Evolutionary conservation across 2,797 vertebrate species (phyloP).

Genomic region (Melopsittacus undulatus): DNA sequence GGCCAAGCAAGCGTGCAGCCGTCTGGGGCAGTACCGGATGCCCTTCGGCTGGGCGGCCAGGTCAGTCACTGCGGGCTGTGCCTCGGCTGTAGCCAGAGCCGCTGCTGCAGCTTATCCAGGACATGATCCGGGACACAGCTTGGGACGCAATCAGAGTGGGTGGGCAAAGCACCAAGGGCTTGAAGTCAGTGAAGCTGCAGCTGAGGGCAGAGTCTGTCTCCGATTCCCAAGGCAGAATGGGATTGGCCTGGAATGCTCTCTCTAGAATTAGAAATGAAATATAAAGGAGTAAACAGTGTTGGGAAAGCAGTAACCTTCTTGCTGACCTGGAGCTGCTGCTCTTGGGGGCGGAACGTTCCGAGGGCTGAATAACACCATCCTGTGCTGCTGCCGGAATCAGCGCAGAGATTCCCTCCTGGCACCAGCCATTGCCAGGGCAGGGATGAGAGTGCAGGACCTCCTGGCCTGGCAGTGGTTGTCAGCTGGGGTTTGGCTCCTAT

Average conservation of each 20-base stretch:
- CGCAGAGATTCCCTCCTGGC: background rate
- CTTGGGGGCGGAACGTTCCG: background rate
- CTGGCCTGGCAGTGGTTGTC: background rate
- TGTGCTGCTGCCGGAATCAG: rapidly evolving
- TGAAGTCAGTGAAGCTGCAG: background rate
- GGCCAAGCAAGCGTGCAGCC: slow-evolving; percentile 93
- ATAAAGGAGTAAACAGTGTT: slow-evolving; percentile 35
- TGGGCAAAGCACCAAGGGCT: background rate
- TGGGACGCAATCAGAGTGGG: rapidly evolving
- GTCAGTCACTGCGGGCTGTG: slow-evolving; percentile 72
- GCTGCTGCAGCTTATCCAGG: background rate
- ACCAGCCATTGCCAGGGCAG: background rate
- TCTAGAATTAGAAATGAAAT: slow-evolving; percentile 37
- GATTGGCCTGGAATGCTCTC: background rate
- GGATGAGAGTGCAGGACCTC: background rate
- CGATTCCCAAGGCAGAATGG: background rate
- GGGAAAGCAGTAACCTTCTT: slow-evolving; percentile 46
- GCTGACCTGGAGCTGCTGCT: slow-evolving; percentile 18
- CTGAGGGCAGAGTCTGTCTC: background rate
- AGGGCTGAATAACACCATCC: rapidly evolving
- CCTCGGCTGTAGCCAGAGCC: background rate
- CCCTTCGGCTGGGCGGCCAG: slow-evolving; percentile 97
- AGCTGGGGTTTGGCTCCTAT: background rate
- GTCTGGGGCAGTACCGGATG: slow-evolving; percentile 94
- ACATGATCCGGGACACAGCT: background rate